Evolutionary conservation across 2,888 invertebrate genomes (phyloP).

Genomic region (Nasonia oneida): DNA sequence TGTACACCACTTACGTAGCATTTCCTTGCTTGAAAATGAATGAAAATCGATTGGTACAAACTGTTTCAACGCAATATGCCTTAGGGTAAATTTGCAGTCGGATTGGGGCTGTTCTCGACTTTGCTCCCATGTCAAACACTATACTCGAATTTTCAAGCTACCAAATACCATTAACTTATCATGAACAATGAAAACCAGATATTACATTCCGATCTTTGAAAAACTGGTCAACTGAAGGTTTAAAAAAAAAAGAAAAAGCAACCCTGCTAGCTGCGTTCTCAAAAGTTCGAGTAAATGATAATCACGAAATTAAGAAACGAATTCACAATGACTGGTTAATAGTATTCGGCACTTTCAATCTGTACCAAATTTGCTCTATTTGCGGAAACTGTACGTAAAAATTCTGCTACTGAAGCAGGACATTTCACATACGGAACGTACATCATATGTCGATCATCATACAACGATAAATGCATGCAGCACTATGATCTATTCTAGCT

Average conservation of each 20-base stretch:
- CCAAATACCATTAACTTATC: conserved; percentile 62
- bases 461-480: conserved; percentile 72
- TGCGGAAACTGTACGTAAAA: conserved; percentile 60
- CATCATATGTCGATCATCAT: conserved; percentile 56
- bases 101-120: conserved; percentile 65
- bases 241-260: conserved; percentile 52
- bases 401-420: conserved; percentile 58
- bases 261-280: conserved; percentile 12
- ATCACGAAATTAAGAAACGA: conserved; percentile 54
- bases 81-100: conserved; percentile 61
- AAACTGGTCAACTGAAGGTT: conserved; percentile 35
- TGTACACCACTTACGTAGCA: conserved; percentile 54
- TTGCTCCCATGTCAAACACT: conserved; percentile 69
- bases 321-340: conserved; percentile 56
- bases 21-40: conserved; percentile 56
- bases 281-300: conserved; percentile 38
- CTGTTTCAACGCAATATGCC: conserved; percentile 59
- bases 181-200: conserved; percentile 48
- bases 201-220: conserved; percentile 43
- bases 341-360: conserved; percentile 59
- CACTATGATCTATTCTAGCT: conserved; percentile 71
- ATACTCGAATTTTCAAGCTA: conserved; percentile 56
- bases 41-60: conserved; percentile 57
- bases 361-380: conserved; percentile 57
- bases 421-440: conserved; percentile 53